Base-by-base conservation (phyloP, 2,113 vertebrate genomes). In the Malurus melanocephalus region DNA sequence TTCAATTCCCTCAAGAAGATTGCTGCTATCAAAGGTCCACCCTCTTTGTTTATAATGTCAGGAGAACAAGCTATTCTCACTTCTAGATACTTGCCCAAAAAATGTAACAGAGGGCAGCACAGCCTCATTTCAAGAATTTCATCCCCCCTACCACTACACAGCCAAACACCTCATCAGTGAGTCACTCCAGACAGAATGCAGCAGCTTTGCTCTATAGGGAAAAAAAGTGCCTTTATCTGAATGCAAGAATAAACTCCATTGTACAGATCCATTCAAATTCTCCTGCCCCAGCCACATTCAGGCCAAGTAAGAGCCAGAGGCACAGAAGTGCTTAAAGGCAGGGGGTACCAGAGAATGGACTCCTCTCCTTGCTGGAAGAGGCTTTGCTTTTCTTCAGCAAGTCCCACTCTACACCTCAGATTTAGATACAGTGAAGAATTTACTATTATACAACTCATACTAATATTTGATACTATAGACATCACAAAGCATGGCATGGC, bases 81-180 rank as follows among this genome's bases (percentile, higher is more conserved):
- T 55, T 74, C 61, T 65, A 59, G 38, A 40, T 49, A 62, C 1
- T 32, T 45, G 32, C 43, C 8, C 16, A 2, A 0, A 19, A 83
- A 52, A 83, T 3, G 10, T 52, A 80, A n/a, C 21, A 73, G 11
- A 59, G 40, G 26, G 38, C 80, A 94, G 38, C 57, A 80, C 4
- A 73, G 49, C 6, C 10, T n/a, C 9, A 49, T 49, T 87, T 53
- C 46, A 80, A 76, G 16, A 92, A 79, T 59, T 79, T 57, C 22
- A 65, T 13, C 5, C 30, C 11, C 23, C 0, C 18, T 3, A 1
- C 5, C 16, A 46, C 22, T 43, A 32, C 10, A 30, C 11, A 72
- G 57, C 17, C 57, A 46, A 66, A 64, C 13, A 32, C 10, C 42
- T 56, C 17, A 77, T 28, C 33, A 16, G 28, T 3, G 45, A 60